These are phyloP conservation scores for Ptilodon capucinus DNA, from an alignment of 2,888 invertebrate species.

Conservation along the genomic window DNA sequence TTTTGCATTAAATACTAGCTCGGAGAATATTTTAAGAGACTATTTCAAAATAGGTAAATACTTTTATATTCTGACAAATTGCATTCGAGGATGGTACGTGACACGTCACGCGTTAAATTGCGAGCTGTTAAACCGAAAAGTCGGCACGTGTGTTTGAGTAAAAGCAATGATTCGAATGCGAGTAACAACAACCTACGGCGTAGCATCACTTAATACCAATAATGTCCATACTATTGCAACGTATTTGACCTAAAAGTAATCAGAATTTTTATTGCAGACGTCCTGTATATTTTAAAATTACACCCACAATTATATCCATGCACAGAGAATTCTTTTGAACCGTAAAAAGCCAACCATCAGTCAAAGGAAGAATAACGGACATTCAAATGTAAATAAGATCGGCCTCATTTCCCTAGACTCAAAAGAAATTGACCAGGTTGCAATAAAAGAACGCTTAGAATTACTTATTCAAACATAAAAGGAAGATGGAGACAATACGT, in stretches of 20 bases:
- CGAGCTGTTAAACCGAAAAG: conserved; percentile 3
- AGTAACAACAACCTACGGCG: background rate
- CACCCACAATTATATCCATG: too few relatives aligned
- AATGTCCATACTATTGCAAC: too few relatives aligned
- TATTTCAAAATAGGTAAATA: background rate
- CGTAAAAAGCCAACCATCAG: too few relatives aligned
- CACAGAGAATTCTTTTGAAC: too few relatives aligned
- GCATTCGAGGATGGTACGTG: background rate
- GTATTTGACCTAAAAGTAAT: too few relatives aligned
- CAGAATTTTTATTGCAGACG: too few relatives aligned
- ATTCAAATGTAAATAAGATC: conserved; percentile 12
- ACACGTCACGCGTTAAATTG: conserved; percentile 2
- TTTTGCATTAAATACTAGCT: too few relatives aligned
- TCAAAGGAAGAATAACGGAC: background rate
- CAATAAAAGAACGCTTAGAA: conserved; percentile 5
- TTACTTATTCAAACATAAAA: conserved; percentile 13
- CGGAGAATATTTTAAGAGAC: too few relatives aligned
- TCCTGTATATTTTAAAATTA: too few relatives aligned
- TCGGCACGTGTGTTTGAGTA: background rate
- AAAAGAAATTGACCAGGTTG: conserved; percentile 18
- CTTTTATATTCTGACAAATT: conserved; percentile 4
- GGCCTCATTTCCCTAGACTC: conserved; percentile 5
- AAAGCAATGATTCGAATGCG: conserved; percentile 5
- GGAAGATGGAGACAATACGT: background rate
- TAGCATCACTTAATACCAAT: too few relatives aligned